A percentile compares a stretch with the other conserved stretches of the same genome.
These are phyloP conservation scores for Platalea minor DNA, from an alignment of 2,797 vertebrate species.

Conservation along the genomic window DNA sequence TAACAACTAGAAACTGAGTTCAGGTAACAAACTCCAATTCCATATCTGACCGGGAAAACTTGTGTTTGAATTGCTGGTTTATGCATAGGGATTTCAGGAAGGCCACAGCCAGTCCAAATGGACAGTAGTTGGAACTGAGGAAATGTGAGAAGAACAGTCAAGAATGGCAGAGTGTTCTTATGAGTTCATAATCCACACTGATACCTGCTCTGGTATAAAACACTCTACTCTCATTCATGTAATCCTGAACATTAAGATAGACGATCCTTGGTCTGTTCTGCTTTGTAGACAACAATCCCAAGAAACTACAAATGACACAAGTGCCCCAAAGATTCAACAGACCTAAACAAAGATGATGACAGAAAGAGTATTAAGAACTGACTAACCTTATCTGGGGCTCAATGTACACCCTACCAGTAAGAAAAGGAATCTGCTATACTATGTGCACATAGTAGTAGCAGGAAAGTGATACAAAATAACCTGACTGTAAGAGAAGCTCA, in stretches of 20 bases:
- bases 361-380: neutral
- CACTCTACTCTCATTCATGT: neutral
- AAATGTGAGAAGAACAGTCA: neutral
- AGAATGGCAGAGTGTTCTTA: neutral
- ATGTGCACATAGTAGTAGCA: rapidly evolving
- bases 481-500: neutral
- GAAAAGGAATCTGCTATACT: neutral
- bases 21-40: neutral
- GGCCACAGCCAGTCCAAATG: neutral
- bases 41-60: neutral
- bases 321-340: neutral
- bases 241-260: neutral
- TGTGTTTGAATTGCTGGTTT: neutral
- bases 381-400: neutral
- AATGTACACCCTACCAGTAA: neutral
- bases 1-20: neutral
- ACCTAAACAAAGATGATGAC: neutral
- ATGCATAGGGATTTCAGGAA: neutral
- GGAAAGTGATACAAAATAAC: neutral
- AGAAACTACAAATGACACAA: neutral
- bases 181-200: neutral
- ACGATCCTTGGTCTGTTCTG: neutral
- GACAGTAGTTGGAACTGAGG: neutral
- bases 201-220: neutral
- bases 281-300: neutral